phyloP scores from a whole-genome alignment of 1,140 invertebrate genomes.

The Pseudoatta argentina region DNA sequence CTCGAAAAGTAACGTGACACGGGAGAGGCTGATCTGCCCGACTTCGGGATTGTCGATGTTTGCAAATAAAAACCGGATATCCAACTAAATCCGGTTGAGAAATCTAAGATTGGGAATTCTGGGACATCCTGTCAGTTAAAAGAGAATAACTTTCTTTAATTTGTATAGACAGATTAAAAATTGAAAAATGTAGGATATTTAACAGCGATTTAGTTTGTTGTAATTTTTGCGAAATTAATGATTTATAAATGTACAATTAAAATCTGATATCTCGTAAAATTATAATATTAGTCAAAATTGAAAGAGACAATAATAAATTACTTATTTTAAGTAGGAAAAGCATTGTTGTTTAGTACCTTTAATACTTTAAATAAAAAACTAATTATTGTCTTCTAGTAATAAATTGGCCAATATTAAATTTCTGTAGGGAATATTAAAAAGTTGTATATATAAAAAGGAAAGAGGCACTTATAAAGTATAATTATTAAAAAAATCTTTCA shows the following conservation, averaged over 20 bases:
- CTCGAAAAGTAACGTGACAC: conserved; percentile 15
- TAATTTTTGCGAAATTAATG: neutral
- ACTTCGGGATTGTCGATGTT: neutral
- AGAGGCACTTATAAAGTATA: too few relatives aligned
- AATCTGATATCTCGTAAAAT: neutral
- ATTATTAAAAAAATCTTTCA: neutral
- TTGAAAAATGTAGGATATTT: neutral
- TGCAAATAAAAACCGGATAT: conserved; percentile 26
- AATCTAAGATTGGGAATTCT: conserved; percentile 16
- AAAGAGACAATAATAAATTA: too few relatives aligned
- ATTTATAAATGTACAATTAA: neutral
- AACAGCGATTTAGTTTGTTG: neutral
- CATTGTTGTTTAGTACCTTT: too few relatives aligned
- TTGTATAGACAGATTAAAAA: neutral
- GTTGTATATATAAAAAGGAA: neutral
- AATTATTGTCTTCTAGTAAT: too few relatives aligned
- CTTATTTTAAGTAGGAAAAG: too few relatives aligned
- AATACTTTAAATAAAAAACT: too few relatives aligned
- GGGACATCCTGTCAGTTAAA: neutral
- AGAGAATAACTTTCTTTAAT: neutral
- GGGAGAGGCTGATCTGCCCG: conserved; percentile 32
- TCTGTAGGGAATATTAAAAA: too few relatives aligned
- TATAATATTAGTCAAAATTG: too few relatives aligned
- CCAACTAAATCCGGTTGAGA: neutral
- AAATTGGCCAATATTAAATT: too few relatives aligned